A percentile compares a stretch with the other conserved stretches of the same genome.
Evolutionary conservation across 2,113 vertebrate species (phyloP).

Genomic region (Desmodus rotundus): DNA sequence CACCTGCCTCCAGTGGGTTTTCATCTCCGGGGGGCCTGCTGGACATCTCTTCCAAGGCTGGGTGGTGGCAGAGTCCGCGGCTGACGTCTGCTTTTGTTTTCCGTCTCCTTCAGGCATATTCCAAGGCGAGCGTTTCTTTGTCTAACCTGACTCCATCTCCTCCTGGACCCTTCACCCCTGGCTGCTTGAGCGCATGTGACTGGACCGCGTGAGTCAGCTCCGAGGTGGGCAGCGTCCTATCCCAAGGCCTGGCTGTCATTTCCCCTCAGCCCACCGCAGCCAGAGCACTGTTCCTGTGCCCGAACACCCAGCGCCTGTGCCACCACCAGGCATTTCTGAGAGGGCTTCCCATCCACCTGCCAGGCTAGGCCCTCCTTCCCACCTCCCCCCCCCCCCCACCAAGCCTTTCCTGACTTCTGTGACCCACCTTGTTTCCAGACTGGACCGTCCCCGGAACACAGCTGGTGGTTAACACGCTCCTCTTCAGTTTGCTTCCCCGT

Average conservation of each 20-base stretch:
- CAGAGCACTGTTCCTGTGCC: not conserved
- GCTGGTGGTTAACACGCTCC: not conserved
- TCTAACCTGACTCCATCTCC: not conserved
- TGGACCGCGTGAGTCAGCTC: not conserved
- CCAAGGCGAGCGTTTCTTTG: not conserved
- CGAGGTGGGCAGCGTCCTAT: not conserved
- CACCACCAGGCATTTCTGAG: not conserved
- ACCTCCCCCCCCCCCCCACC: not conserved
- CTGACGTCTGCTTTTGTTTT: not conserved
- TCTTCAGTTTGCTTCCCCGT: not conserved
- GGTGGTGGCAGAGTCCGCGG: not conserved
- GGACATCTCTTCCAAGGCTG: not conserved
- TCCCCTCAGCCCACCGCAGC: not conserved
- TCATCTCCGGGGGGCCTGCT: not conserved
- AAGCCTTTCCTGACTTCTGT: not conserved
- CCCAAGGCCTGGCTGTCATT: not conserved
- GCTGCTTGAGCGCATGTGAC: not conserved
- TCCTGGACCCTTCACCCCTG: not conserved
- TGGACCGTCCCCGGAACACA: accelerated
- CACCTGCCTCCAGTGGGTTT: not conserved
- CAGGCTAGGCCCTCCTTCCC: not conserved
- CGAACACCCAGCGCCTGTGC: not conserved
- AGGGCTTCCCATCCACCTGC: not conserved
- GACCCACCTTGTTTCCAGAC: not conserved
- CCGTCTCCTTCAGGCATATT: not conserved